Evolutionary conservation across 2,888 invertebrate genomes (phyloP).

Genomic region (Theretra japonica): DNA sequence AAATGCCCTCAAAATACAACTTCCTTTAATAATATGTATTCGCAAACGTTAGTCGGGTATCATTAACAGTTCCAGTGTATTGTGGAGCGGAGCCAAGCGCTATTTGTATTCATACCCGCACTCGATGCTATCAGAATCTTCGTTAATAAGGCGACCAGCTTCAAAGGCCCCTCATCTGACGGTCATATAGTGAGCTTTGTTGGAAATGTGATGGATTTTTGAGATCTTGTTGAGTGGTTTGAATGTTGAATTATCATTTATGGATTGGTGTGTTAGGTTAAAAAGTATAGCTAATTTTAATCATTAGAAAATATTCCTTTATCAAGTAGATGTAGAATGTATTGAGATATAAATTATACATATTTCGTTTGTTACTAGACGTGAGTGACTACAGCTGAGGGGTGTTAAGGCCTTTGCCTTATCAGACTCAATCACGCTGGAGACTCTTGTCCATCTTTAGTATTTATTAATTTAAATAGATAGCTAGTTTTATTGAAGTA

Average conservation of each 20-base stretch:
- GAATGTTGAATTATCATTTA: background rate
- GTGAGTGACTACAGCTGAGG: no score
- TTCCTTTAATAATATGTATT: slow-evolving; percentile 22
- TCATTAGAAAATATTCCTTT: no score
- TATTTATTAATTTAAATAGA: no score
- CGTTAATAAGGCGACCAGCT: slow-evolving; percentile 14
- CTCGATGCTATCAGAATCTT: slow-evolving; percentile 11
- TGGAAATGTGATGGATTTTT: background rate
- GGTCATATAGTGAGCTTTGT: background rate
- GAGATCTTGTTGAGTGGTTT: background rate
- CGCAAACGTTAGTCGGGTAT: background rate
- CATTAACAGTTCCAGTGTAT: slow-evolving; percentile 16
- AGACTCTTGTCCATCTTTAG: no score
- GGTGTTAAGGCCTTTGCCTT: no score
- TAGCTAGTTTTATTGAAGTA: no score
- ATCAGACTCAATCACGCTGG: no score
- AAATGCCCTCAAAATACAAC: slow-evolving; percentile 7
- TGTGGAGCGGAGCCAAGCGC: slow-evolving; percentile 15
- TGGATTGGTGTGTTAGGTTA: background rate
- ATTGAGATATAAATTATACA: no score
- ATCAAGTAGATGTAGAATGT: no score
- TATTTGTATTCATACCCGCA: slow-evolving; percentile 21
- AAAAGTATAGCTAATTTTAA: no score
- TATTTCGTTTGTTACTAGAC: no score
- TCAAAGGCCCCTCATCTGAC: background rate